Evolutionary conservation across 1,140 invertebrate genomes (phyloP).

Genomic region (Macrostomum lignano): DNA sequence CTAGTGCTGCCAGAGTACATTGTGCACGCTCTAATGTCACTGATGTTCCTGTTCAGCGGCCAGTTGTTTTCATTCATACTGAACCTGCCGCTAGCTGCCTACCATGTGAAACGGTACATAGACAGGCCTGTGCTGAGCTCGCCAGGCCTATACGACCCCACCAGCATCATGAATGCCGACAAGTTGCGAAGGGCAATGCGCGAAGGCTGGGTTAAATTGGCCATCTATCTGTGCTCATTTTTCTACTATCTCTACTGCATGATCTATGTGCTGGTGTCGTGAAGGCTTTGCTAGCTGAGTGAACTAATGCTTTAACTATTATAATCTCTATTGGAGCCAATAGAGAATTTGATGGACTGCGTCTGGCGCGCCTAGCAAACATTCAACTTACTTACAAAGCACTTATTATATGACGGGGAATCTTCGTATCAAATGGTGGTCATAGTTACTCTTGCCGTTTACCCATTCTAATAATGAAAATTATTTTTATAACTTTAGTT

Average conservation of each 20-base stretch:
- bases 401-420: no score
- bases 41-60: slow-evolving; percentile 59
- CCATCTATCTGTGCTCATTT: slow-evolving; percentile 85
- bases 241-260: slow-evolving; percentile 89
- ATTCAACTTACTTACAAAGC: no score
- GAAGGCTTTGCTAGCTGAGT: no score
- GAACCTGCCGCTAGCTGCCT: slow-evolving; percentile 71
- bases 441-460: no score
- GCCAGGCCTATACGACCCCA: slow-evolving; percentile 85
- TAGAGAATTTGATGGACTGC: no score
- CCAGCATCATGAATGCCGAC: slow-evolving; percentile 86
- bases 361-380: no score
- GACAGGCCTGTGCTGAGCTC: slow-evolving; percentile 77
- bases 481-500: no score
- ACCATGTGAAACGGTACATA: slow-evolving; percentile 73
- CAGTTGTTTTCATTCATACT: slow-evolving; percentile 69
- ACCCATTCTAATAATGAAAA: no score
- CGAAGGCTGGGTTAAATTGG: slow-evolving; percentile 93
- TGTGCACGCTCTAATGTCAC: slow-evolving; percentile 61
- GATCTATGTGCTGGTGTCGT: no score
- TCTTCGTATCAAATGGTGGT: no score
- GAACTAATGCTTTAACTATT: no score
- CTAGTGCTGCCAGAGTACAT: slow-evolving; percentile 81
- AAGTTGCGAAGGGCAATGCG: slow-evolving; percentile 58
- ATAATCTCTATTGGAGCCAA: no score